These are phyloP conservation scores for Poeciliopsis infans DNA, from an alignment of 2,797 vertebrate species.

Conservation along the genomic window DNA sequence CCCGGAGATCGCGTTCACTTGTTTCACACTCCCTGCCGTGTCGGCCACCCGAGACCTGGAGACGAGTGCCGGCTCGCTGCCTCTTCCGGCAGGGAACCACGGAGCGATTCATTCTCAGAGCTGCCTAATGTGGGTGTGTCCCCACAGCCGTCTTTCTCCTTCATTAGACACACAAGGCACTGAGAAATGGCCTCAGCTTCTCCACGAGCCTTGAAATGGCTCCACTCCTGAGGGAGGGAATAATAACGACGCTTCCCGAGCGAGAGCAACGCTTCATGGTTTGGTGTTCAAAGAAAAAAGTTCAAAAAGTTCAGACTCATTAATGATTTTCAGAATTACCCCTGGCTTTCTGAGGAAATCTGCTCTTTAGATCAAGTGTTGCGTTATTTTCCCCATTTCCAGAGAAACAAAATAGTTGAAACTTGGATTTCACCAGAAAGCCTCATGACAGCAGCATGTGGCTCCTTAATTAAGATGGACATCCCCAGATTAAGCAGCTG, in stretches of 20 bases:
- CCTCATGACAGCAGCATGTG: not conserved
- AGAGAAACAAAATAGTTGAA: not conserved
- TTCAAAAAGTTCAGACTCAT: not conserved
- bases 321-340: not conserved
- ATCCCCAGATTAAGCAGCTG: not conserved
- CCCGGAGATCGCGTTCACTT: not conserved
- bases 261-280: not conserved
- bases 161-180: constrained; percentile 1
- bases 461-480: not conserved
- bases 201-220: not conserved
- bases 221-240: not conserved
- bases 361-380: not conserved
- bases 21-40: constrained; percentile 3
- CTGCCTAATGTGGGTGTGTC: not conserved
- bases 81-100: not conserved
- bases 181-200: not conserved
- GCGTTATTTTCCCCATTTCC: not conserved
- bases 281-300: not conserved
- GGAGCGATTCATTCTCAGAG: not conserved
- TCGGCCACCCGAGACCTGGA: constrained; percentile 5
- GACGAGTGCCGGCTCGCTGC: not conserved
- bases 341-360: not conserved
- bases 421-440: not conserved
- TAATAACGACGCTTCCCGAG: not conserved
- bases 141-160: not conserved